phyloP scores from a whole-genome alignment of 2,113 vertebrate species.

The Neotragus pygmaeus region DNA sequence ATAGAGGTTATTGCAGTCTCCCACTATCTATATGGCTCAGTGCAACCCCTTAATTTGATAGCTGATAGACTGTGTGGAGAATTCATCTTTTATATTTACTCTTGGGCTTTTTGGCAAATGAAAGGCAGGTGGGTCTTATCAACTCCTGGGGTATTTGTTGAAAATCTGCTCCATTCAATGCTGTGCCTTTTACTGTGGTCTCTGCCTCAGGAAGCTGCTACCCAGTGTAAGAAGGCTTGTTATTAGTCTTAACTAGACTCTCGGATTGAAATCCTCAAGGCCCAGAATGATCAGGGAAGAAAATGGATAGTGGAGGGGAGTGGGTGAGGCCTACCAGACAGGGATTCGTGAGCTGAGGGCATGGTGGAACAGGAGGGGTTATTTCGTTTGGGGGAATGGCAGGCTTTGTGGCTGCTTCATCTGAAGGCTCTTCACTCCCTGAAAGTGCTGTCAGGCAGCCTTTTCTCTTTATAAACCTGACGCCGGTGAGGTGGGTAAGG shows the following conservation, averaged over 20 bases:
- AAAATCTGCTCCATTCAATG: not conserved
- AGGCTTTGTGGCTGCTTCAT: not conserved
- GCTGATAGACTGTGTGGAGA: not conserved
- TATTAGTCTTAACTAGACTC: not conserved
- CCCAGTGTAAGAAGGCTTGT: not conserved
- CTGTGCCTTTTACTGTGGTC: not conserved
- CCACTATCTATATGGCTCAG: not conserved
- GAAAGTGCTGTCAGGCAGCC: fast-evolving
- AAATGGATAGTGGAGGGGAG: not conserved
- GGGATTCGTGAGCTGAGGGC: not conserved
- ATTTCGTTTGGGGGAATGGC: not conserved
- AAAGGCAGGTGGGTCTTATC: not conserved
- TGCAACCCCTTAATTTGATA: not conserved
- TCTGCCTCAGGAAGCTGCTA: not conserved
- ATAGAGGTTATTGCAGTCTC: not conserved
- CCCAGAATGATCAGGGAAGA: not conserved
- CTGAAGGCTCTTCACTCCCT: not conserved
- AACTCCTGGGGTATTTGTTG: not conserved
- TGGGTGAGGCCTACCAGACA: not conserved
- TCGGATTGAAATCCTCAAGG: not conserved
- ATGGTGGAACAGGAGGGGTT: not conserved
- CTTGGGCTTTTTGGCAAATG: not conserved
- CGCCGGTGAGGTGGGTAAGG: not conserved
- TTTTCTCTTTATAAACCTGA: not conserved
- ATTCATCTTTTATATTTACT: not conserved